These are phyloP conservation scores for Pogonomyrmex barbatus DNA, from an alignment of 1,140 invertebrate genomes.

Conservation along the genomic window DNA sequence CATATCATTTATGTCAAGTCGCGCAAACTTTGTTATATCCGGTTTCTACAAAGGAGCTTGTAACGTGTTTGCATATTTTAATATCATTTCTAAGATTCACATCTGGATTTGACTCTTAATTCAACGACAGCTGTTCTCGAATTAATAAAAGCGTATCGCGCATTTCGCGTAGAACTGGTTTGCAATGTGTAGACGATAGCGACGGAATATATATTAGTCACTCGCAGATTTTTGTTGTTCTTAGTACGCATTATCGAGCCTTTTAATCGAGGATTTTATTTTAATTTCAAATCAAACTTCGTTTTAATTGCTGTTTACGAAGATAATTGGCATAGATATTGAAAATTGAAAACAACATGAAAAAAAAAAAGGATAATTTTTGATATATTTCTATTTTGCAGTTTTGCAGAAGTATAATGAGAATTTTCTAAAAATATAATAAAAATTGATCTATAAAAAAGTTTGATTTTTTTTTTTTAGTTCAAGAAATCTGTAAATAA, in stretches of 20 bases:
- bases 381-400: neutral
- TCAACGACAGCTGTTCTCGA: constrained; percentile 23
- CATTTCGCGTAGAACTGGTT: constrained; percentile 9
- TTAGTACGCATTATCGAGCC: neutral
- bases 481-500: neutral
- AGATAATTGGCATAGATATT: neutral
- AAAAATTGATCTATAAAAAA: too few species aligned
- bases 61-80: neutral
- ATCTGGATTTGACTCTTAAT: neutral
- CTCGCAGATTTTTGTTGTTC: neutral
- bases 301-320: too few species aligned
- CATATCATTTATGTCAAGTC: constrained; percentile 4
- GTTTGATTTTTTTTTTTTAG: neutral
- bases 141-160: neutral
- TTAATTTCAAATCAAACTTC: neutral
- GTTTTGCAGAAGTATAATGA: too few species aligned
- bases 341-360: neutral
- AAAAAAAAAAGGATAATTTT: neutral
- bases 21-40: constrained; percentile 21
- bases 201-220: constrained; percentile 17
- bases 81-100: constrained; percentile 33
- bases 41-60: neutral
- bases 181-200: neutral
- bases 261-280: neutral
- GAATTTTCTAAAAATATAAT: too few species aligned